Evolutionary conservation across 1,140 invertebrate genomes (phyloP).

Genomic region (Drosophila sulfurigaster): DNA sequence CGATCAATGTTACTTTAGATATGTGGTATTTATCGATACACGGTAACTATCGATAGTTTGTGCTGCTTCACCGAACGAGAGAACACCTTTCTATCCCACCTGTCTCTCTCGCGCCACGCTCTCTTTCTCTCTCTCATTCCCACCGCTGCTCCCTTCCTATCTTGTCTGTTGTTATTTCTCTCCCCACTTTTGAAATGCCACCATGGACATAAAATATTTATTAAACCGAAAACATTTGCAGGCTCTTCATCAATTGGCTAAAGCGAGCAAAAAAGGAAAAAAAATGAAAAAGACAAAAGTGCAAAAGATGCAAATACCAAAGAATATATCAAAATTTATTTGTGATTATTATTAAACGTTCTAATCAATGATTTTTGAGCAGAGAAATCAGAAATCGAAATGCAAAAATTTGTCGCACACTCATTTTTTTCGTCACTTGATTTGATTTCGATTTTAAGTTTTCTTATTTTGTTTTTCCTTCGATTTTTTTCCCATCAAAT

Average conservation of each 20-base stretch:
- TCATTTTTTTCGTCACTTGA: slow-evolving; percentile 32
- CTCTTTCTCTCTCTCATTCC: background rate
- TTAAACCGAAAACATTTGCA: slow-evolving; percentile 32
- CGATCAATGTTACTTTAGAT: too few species aligned
- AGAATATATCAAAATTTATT: background rate
- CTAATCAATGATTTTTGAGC: slow-evolving; percentile 10
- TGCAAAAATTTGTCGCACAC: slow-evolving; percentile 40
- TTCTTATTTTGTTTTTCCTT: background rate
- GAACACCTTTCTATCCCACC: slow-evolving; percentile 1
- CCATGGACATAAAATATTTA: slow-evolving; percentile 11
- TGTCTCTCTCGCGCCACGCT: background rate
- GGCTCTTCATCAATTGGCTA: slow-evolving; percentile 40
- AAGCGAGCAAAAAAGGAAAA: slow-evolving; percentile 15
- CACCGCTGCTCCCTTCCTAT: background rate
- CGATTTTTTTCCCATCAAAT: background rate
- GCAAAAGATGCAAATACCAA: too few species aligned
- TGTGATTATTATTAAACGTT: slow-evolving; percentile 9
- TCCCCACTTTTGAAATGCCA: slow-evolving; percentile 5
- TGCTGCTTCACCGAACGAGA: slow-evolving; percentile 1
- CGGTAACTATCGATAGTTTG: slow-evolving; percentile 5
- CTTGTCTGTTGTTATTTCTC: slow-evolving; percentile 1
- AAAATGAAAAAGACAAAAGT: background rate
- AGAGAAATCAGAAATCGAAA: slow-evolving; percentile 36
- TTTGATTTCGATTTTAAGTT: slow-evolving; percentile 20
- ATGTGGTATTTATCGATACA: background rate